phyloP scores from a whole-genome alignment of 2,113 vertebrate genomes.

The Peromyscus maniculatus region DNA sequence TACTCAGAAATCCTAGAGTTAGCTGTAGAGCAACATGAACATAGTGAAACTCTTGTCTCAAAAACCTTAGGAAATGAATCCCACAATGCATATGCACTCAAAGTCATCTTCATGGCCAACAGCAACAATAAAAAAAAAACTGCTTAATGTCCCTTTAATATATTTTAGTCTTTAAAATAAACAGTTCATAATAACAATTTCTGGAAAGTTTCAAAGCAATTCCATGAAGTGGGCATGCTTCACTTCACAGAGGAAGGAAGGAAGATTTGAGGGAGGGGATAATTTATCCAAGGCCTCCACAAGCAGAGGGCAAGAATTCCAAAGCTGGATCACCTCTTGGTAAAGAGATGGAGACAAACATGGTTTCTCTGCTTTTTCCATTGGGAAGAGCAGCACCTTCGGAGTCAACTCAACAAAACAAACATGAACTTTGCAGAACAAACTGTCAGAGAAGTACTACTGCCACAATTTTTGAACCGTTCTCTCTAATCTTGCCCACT shows the following conservation, averaged over 20 bases:
- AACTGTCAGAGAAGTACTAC: neutral
- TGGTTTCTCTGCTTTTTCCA: neutral
- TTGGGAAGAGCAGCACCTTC: neutral
- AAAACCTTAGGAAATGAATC: neutral
- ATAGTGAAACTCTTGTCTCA: neutral
- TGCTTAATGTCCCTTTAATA: neutral
- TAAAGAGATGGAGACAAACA: neutral
- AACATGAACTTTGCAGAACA: neutral
- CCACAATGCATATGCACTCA: neutral
- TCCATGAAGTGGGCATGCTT: neutral
- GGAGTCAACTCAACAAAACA: neutral
- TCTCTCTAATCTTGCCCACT: conserved; percentile 3
- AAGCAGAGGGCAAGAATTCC: neutral
- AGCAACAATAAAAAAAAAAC: neutral
- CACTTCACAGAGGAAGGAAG: neutral
- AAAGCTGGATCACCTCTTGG: neutral
- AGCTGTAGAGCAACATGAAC: neutral
- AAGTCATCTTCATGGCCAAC: neutral
- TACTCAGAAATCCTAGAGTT: neutral
- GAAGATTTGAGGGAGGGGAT: neutral
- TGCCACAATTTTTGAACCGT: neutral
- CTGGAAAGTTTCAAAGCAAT: neutral
- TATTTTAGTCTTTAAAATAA: neutral
- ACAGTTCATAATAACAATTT: neutral
- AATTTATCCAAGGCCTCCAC: neutral